Base-by-base conservation (phyloP, 2,888 invertebrate genomes). In the Xestia sexstrigata region DNA sequence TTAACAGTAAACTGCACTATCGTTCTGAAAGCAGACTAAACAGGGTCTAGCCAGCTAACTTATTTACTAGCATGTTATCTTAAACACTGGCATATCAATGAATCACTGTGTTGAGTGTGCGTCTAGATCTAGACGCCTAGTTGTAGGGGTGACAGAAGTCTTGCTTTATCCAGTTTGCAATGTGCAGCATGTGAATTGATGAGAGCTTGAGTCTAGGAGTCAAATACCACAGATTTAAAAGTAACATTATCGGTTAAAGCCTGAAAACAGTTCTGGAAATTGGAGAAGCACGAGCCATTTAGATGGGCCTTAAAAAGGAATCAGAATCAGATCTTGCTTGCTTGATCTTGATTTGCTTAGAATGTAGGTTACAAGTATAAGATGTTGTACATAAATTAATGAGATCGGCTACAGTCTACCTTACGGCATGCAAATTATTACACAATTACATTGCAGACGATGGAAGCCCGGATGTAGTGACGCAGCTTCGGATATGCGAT, bases 91-190 rank as follows among this genome's bases (percentile, higher is more conserved):
- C 35, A 62, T 69, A 65, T 71, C 58, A 73, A 79, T 82, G 79
- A 82, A 79, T 82, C 83, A 83, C 65, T 35, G 70, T 26, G 70
- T 62, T 72, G 67, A 69, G 63, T 66, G 17, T 58, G n/a, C n/a
- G 79, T 68, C 83, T 82, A 79, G 79, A 79, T 68, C 83, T 82
- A 79, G 79, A 79, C 66, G 23, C 1, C 45, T 73, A 73, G 52
- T 30, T 17, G 52, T 72, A 73, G 47, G 63, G 70, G 39, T 69
- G 79, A 71, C 30, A 73, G 42, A 79, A 74, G 39, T 30, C 58
- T 69, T 35, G 20, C 49, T 79, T 26, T 39, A 75, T 69, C 68
- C 26, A 63, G 55, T 69, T 65, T 20, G 1, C 35, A 58, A 30
- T 23, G 67, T 79, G 45, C 74, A 66, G 23, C 58, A 8, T 49